Evolutionary conservation across 2,797 vertebrate species (phyloP).

Genomic region (Smutsia gigantea): DNA sequence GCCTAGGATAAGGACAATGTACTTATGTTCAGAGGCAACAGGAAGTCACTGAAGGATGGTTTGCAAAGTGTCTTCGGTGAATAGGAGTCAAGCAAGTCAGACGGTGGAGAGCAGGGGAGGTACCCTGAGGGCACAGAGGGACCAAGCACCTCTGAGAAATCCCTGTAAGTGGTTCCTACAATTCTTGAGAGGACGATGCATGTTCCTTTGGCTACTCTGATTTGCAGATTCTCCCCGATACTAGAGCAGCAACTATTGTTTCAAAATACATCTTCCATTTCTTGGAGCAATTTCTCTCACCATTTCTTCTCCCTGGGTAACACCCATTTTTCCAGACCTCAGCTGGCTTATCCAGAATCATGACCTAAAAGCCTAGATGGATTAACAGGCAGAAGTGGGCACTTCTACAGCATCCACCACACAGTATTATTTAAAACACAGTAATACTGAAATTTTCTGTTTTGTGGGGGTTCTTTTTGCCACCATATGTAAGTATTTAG

Average conservation of each 20-base stretch:
- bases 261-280: not conserved
- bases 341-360: not conserved
- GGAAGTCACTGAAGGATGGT: not conserved
- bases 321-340: not conserved
- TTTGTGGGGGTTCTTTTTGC: not conserved
- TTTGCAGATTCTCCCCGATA: not conserved
- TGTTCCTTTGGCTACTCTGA: not conserved
- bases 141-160: not conserved
- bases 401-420: too few species aligned
- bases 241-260: not conserved
- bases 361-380: not conserved
- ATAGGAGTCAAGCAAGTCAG: rapidly evolving
- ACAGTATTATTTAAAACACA: not conserved
- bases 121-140: not conserved
- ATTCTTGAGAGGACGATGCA: not conserved
- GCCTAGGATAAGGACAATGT: not conserved
- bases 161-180: not conserved
- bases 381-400: not conserved
- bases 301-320: not conserved
- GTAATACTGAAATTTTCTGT: not conserved
- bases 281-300: not conserved
- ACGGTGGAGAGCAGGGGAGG: not conserved
- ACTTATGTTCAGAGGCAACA: not conserved
- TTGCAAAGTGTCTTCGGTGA: not conserved
- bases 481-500: not conserved